Evolutionary conservation across 2,888 invertebrate species (phyloP), one percentile per base, ranked within the genome.

Genomic region (Zeuzera pyrina): DNA sequence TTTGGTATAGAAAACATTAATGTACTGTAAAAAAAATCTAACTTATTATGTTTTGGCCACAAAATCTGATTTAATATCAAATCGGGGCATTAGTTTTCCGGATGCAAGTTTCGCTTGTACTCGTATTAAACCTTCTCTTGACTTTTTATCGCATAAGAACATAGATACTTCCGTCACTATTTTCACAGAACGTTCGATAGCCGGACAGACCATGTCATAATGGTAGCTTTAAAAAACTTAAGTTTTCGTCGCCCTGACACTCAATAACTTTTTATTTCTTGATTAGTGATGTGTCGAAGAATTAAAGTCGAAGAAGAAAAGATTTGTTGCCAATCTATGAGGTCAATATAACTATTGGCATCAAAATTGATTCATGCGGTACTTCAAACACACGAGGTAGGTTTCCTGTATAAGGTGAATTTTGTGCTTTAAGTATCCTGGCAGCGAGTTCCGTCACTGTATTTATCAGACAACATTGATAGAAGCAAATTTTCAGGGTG

Each of bases 1-100:
- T n/a, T n/a, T n/a, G n/a, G n/a, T n/a, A n/a, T n/a, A n/a, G n/a
- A n/a, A n/a, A n/a, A n/a, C n/a, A n/a, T n/a, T n/a, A 23, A 23
- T 23, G 11, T 23, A n/a, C 11, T 11, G 19, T 15, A 19, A 29
- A 29, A 15, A 29, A 29, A 16, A 29, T 26, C 13, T 26, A n/a
- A n/a, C n/a, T 23, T 23, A 23, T 23, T 23, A 23, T 23, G 23
- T 23, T 16, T 19, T 29, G 4, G 15, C 29, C 19, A n/a, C 21
- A 16, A 10, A 29, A 16, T 15, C 14, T 29, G 3, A 16, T 15
- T 15, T 19, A 29, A 7, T 27, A 11, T 27, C 29, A 29, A 29
- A 19, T 29, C 19, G 12, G 2, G 23, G 23, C 23, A 23, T 2
- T 4, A 23, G 23, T 23, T 23, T 19, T n/a, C n/a, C n/a, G n/a